Percentiles rank a stretch among this genome's conserved stretches.
Evolutionary conservation across 1,140 invertebrate genomes (phyloP).

Genomic region (Trichomalopsis sarcophagae): DNA sequence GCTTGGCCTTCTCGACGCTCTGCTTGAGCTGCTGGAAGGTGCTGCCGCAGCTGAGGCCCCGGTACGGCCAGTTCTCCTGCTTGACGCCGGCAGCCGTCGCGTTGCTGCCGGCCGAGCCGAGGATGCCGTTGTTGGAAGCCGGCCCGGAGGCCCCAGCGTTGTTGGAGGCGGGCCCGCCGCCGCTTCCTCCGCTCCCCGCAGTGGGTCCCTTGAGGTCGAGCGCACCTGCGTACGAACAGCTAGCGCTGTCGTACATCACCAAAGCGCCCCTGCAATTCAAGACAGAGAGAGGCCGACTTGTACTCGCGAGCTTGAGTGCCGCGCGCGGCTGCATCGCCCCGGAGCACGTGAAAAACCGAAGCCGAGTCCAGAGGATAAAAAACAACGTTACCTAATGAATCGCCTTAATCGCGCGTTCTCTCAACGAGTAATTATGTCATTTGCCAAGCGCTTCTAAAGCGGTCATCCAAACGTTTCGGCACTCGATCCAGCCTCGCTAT

Average conservation of each 20-base stretch:
- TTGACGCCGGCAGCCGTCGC: conserved; percentile 65
- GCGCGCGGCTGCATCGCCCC: conserved; percentile 8
- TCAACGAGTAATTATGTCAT: conserved; percentile 26
- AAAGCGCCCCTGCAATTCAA: conserved; percentile 67
- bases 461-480: background rate
- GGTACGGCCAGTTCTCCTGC: conserved; percentile 75
- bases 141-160: conserved; percentile 64
- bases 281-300: no score
- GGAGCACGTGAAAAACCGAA: background rate
- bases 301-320: background rate
- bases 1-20: conserved; percentile 91
- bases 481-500: no score
- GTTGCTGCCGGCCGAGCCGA: background rate
- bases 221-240: conserved; percentile 89
- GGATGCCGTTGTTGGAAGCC: conserved; percentile 24
- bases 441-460: background rate
- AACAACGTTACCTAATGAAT: conserved; percentile 36
- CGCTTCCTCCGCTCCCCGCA: conserved; percentile 61
- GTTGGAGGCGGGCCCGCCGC: conserved; percentile 66
- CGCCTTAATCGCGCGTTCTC: conserved; percentile 25
- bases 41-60: conserved; percentile 72
- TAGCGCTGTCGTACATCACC: conserved; percentile 90
- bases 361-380: background rate
- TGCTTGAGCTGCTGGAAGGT: conserved; percentile 92
- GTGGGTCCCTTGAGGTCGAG: conserved; percentile 87